Base-by-base conservation (phyloP, 2,888 invertebrate genomes). In the Sminthurides aquaticus region DNA sequence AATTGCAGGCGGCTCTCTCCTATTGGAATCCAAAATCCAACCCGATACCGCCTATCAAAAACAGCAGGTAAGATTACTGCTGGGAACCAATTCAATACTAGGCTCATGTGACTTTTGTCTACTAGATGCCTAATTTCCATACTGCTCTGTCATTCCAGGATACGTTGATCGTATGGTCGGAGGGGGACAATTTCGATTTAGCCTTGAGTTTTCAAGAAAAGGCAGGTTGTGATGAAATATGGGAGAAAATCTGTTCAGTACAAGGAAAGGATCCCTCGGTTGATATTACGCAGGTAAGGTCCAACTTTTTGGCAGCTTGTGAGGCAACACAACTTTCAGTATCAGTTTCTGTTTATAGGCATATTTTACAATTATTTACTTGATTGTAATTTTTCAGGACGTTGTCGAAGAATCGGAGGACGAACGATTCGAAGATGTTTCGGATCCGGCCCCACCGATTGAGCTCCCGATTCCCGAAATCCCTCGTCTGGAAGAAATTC, bases 201-300 rank as follows among this genome's bases (percentile, higher is more conserved):
- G 99, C 99, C 63, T 83, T 99, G 76, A 98, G 98, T 84, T 99
- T 99, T 84, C 99, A 99, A 85, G 99, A 99, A 81, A 98, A 98
- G 82, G 92, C 91, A 69, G 99, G 99, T 77, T 99, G 99, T 84
- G 98, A 99, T 85, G 99, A 99, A 82, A 97, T 99, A 76, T 99
- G 99, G 99, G 97, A 97, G 78, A 97, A 97, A 81, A 99, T 99
- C 78, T 99, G 99, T 81, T 91, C 93, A 84, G 93, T 99, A 49
- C 99, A 99, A 84, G 98, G 98, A 48, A 96, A 96, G 80, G 98
- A 99, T 82, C 98, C 98, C 49, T 94, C 95, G 27, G 95, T 97
- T 67, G 95, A 97, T 80, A 93, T 97, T 70, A 97, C 97, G 59
- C 97, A 97, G 80, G 74, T 74, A 66, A 25, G 49, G 18, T 43